Conservation (phyloP, 2,797 vertebrate species). For the Cetoscarus ocellatus region DNA sequence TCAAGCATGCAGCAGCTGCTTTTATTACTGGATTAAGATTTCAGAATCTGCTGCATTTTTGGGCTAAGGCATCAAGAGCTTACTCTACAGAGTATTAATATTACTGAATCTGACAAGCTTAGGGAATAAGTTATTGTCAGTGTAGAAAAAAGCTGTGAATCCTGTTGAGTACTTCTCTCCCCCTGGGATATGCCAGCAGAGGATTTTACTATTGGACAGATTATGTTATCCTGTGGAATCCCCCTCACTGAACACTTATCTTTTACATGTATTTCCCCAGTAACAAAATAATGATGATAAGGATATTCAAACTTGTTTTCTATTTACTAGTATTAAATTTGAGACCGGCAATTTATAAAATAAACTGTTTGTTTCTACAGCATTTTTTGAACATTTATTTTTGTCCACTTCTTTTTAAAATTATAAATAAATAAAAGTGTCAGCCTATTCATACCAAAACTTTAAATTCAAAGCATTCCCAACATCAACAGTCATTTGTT, state of each 20-base stretch:
- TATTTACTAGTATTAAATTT: background rate
- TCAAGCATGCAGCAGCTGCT: conserved; percentile 63
- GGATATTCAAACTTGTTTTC: conserved; percentile 21
- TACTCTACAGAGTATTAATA: conserved; percentile 69
- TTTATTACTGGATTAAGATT: conserved; percentile 72
- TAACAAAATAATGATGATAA: conserved; percentile 8
- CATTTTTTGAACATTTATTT: too few relatives aligned
- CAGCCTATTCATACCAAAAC: too few relatives aligned
- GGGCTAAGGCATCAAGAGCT: conserved; percentile 51
- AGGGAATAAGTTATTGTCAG: conserved; percentile 72
- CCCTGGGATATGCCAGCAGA: conserved; percentile 50
- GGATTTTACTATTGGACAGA: conserved; percentile 65
- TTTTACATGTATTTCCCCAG: conserved; percentile 53
- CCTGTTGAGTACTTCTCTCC: conserved; percentile 60
- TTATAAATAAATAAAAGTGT: too few relatives aligned
- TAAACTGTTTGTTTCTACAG: too few relatives aligned
- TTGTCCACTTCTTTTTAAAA: too few relatives aligned
- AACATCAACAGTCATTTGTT: too few relatives aligned
- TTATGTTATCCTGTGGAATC: conserved; percentile 70
- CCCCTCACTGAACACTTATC: conserved; percentile 19
- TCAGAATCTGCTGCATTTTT: conserved; percentile 43
- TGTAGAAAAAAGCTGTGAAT: conserved; percentile 48
- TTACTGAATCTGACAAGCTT: conserved; percentile 70
- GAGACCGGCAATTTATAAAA: too few relatives aligned
- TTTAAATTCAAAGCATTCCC: too few relatives aligned